phyloP scores from a whole-genome alignment of 2,888 invertebrate genomes.

The Glyphotaelius pellucidus region DNA sequence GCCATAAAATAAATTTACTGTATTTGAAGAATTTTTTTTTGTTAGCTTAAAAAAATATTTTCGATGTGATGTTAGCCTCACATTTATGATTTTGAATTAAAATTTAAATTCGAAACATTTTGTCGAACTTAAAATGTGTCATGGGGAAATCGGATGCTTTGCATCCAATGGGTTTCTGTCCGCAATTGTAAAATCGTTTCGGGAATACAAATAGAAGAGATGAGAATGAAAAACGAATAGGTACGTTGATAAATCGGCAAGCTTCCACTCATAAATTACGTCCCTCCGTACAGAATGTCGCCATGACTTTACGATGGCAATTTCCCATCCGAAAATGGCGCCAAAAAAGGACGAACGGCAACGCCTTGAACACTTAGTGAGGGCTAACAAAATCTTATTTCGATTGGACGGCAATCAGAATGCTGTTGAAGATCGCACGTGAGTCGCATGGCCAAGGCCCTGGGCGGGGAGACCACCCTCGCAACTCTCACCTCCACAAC shows the following conservation, averaged over 20 bases:
- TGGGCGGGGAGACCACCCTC: conserved; percentile 69
- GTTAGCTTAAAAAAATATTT: too few relatives aligned
- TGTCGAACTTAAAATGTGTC: neutral
- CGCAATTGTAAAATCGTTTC: conserved; percentile 39
- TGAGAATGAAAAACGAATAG: conserved; percentile 54
- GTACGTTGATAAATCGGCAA: conserved; percentile 60
- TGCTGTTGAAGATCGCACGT: conserved; percentile 77
- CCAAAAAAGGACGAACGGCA: conserved; percentile 62
- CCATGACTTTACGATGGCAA: conserved; percentile 64
- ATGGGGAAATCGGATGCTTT: neutral
- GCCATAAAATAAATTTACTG: too few relatives aligned
- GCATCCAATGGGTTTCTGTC: neutral
- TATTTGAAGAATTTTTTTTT: too few relatives aligned
- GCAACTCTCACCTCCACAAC: conserved; percentile 34
- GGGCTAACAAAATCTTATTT: conserved; percentile 78
- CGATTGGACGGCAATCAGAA: conserved; percentile 79
- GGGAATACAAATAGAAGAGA: conserved; percentile 42
- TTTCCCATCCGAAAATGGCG: conserved; percentile 62
- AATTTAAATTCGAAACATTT: neutral
- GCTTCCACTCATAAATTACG: conserved; percentile 64
- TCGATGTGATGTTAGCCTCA: too few relatives aligned
- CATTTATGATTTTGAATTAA: neutral
- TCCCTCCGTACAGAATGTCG: conserved; percentile 61
- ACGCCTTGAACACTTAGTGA: conserved; percentile 71
- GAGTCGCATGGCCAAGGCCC: conserved; percentile 71